Conservation (phyloP, 2,113 vertebrate genomes). For the Pan troglodytes region NHGRI_mPanTro3-v2.1_pri NC_072398.2:65550001-65550500, state of each 20-base stretch:
- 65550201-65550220: conserved; percentile 90
- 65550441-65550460: conserved; percentile 64
- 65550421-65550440: conserved; percentile 82
- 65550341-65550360: conserved; percentile 94
- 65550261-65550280: conserved; percentile 97
- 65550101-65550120: conserved; percentile 89
- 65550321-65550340: conserved; percentile 95
- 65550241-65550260: conserved; percentile 99
- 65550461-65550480: conserved; percentile 7
- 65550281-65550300: conserved; percentile 91
- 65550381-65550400: conserved; percentile 97
- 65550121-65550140: conserved; percentile 92
- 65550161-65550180: conserved; percentile 87
- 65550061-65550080: conserved; percentile 93
- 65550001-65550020: background rate
- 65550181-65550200: conserved; percentile 87
- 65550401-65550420: conserved; percentile 95
- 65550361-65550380: conserved; percentile 96
- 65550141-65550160: conserved; percentile 91
- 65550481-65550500: background rate
- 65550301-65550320: conserved; percentile 91
- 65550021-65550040: conserved; percentile 86
- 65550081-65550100: conserved; percentile 93
- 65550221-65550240: conserved; percentile 93
- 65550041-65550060: conserved; percentile 93